Evolutionary conservation across 2,797 vertebrate genomes (phyloP), one percentile per base, ranked within the genome.

Genomic region (Neomorphus geoffroyi): DNA sequence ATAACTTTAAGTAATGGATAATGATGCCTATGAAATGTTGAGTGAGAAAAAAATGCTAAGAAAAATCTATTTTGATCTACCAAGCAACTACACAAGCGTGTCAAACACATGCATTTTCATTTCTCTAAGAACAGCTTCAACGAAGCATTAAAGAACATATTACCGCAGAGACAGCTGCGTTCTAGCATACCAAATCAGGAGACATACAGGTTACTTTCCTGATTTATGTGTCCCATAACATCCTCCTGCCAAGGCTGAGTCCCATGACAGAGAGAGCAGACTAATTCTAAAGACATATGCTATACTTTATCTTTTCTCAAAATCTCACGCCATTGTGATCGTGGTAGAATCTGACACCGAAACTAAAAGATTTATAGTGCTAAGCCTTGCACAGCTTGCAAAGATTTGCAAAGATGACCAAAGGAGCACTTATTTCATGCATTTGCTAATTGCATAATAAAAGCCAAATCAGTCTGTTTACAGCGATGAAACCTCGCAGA

Each of bases 91-190:
- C 57, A 77, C 66, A 94, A 97, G 85, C 37, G 11, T 96, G 92
- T 97, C 96, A 96, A 97, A 97, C 85, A 96, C 92, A 96, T 96
- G 96, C 89, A 95, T 97, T 98, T 97, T 97, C 96, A 98, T 98
- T 98, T 95, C 70, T 86, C 87, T 72, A 78, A 94, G 95, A 97
- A 85, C 83, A 92, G 66, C 89, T 93, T 96, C 97, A 97, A 94
- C 30, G 93, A 95, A 97, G 97, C 97, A 97, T 98, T 97, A 97
- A 98, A 97, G 96, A 97, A 95, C 80, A 94, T 85, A 96, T 97
- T 97, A 94, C 94, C 86, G 91, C 86, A 46, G 97, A 96, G 97
- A 96, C 96, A 97, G 92, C 85, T 87, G 91, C 89, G 90, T 93
- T 86, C 73, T 86, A 90, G 96, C 92, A 96, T 96, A 97, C 92